Conservation (phyloP, 2,797 vertebrate genomes). For the Rhincodon typus region DNA sequence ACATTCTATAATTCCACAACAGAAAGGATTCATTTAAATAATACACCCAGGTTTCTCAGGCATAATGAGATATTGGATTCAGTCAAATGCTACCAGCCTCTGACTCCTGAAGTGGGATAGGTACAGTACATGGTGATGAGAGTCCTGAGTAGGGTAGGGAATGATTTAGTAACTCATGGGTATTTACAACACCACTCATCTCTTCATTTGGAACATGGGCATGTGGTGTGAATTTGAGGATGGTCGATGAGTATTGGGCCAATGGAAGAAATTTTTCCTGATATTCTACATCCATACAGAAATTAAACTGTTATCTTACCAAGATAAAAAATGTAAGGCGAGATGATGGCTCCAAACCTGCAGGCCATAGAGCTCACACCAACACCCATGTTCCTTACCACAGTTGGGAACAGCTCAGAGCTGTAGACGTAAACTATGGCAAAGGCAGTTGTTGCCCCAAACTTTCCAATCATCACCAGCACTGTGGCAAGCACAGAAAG, state of each 20-base stretch:
- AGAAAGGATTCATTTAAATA: background rate
- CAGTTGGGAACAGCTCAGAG: slow-evolving; percentile 82
- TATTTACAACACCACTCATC: background rate
- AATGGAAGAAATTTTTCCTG: background rate
- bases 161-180: background rate
- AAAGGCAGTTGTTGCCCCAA: slow-evolving; percentile 73
- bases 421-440: slow-evolving; percentile 79
- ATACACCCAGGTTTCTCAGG: background rate
- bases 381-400: slow-evolving; percentile 81
- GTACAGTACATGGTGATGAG: background rate
- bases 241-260: background rate
- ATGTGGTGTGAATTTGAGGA: background rate
- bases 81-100: background rate
- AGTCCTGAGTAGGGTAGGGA: background rate
- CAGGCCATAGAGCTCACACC: slow-evolving; percentile 45
- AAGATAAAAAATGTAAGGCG: background rate
- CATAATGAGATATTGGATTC: background rate
- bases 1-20: background rate
- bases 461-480: slow-evolving; percentile 85
- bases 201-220: background rate
- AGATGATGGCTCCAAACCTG: background rate
- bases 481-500: slow-evolving; percentile 52
- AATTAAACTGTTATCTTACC: background rate
- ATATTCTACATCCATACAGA: background rate
- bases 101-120: background rate